These are phyloP conservation scores for Rhizoglyphus robini DNA, from an alignment of 1,140 invertebrate genomes.

Conservation along the genomic window DNA sequence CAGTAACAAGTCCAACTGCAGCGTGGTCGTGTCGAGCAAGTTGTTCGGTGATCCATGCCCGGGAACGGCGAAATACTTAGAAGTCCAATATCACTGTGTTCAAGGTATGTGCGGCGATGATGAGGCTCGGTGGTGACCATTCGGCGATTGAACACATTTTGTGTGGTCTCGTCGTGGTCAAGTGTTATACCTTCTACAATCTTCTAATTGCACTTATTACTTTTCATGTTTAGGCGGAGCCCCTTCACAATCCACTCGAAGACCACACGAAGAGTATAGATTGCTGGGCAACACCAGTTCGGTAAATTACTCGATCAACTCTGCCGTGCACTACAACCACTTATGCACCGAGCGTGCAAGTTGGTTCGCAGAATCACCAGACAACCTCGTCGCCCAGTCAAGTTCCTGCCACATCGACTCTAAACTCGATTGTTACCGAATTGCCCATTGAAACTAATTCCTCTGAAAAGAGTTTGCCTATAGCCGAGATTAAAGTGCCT, in stretches of 20 bases:
- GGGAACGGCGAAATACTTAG: slow-evolving; percentile 45
- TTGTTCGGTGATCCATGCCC: slow-evolving; percentile 62
- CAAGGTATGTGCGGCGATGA: not conserved
- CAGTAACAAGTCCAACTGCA: slow-evolving; percentile 57
- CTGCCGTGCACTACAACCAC: too few relatives aligned
- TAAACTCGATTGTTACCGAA: too few relatives aligned
- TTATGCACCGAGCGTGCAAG: too few relatives aligned
- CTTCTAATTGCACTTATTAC: not conserved
- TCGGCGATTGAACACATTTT: too few relatives aligned
- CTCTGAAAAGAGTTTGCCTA: too few relatives aligned
- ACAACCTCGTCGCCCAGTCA: too few relatives aligned
- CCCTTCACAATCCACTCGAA: not conserved
- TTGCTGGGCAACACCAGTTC: not conserved
- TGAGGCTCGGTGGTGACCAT: too few relatives aligned
- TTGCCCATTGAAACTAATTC: too few relatives aligned
- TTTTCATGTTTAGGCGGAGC: not conserved
- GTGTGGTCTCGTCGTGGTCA: not conserved
- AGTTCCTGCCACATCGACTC: too few relatives aligned
- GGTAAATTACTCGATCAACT: too few relatives aligned
- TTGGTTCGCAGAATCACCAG: too few relatives aligned
- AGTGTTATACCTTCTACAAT: not conserved
- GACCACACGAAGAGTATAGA: not conserved
- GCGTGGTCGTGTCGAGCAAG: slow-evolving; percentile 63
- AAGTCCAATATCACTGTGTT: slow-evolving; percentile 44
- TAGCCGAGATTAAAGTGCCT: too few relatives aligned